Conservation (phyloP, 2,113 vertebrate genomes). For the Leptobrachium leishanense region DNA sequence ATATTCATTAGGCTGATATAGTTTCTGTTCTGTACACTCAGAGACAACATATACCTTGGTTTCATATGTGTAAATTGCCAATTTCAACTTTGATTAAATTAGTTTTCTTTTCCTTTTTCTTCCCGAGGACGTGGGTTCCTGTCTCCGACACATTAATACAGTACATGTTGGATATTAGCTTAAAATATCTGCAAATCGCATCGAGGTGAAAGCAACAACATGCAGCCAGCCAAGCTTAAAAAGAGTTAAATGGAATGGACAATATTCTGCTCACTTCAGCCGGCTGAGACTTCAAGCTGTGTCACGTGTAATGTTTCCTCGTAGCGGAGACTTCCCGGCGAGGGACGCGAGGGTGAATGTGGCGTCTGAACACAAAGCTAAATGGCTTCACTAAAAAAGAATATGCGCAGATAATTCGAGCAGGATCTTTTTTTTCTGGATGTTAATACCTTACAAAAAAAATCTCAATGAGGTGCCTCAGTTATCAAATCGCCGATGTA, state of each 20-base stretch:
- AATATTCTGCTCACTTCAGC: constrained; percentile 19
- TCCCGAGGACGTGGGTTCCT: background rate
- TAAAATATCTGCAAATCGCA: constrained; percentile 12
- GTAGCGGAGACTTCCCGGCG: background rate
- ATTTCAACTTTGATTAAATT: constrained; percentile 3
- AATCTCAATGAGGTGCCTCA: too few relatives aligned
- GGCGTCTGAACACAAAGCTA: background rate
- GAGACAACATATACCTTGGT: too few relatives aligned
- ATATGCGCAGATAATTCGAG: too few relatives aligned
- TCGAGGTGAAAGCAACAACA: background rate
- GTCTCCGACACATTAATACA: background rate
- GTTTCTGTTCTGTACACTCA: background rate
- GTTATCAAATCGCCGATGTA: too few relatives aligned
- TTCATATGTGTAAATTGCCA: background rate
- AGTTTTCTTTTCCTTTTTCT: background rate
- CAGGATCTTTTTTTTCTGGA: too few relatives aligned
- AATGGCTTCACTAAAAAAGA: background rate
- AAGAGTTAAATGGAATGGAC: constrained; percentile 20
- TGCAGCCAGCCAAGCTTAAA: constrained; percentile 23
- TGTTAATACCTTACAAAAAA: too few relatives aligned
- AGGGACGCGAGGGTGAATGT: background rate
- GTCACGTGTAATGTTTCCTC: constrained; percentile 24
- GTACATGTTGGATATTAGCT: background rate
- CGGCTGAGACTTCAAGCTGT: constrained; percentile 27
- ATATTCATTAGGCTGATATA: constrained; percentile 5